phyloP scores from a whole-genome alignment of 2,888 invertebrate genomes.

The Monopis laevigella region DNA sequence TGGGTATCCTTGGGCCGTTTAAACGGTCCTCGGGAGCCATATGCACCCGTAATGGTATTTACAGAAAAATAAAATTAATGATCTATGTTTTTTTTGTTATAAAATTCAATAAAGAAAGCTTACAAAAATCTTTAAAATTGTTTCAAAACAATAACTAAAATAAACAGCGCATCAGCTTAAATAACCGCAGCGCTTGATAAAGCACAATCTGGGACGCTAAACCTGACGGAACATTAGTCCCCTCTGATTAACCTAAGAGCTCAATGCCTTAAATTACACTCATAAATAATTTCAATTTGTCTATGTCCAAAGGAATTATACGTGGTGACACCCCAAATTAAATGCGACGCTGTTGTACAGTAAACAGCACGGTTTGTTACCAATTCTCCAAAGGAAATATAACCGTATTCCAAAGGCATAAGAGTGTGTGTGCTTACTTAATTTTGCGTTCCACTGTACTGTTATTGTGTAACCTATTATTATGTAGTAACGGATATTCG shows the following conservation, averaged over 20 bases:
- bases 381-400: too few relatives aligned
- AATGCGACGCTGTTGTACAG: neutral
- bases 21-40: too few relatives aligned
- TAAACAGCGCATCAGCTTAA: neutral
- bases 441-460: too few relatives aligned
- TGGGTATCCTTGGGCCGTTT: too few relatives aligned
- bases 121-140: too few relatives aligned
- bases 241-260: neutral
- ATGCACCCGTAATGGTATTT: too few relatives aligned
- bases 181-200: neutral
- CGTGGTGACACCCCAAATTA: constrained; percentile 3
- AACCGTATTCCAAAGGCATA: too few relatives aligned
- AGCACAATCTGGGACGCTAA: constrained; percentile 1
- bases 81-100: too few relatives aligned
- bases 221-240: neutral
- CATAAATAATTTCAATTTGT: constrained; percentile 9
- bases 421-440: too few relatives aligned
- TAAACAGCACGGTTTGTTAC: too few relatives aligned
- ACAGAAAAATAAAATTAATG: too few relatives aligned
- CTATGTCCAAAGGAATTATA: constrained; percentile 4
- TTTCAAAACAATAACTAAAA: neutral
- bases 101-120: too few relatives aligned
- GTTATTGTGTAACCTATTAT: constrained; percentile 2
- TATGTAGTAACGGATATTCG: constrained; percentile 2
- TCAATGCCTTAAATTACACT: neutral